Evolutionary conservation across 2,888 invertebrate genomes (phyloP).

Genomic region (Aleiodes alternator): DNA sequence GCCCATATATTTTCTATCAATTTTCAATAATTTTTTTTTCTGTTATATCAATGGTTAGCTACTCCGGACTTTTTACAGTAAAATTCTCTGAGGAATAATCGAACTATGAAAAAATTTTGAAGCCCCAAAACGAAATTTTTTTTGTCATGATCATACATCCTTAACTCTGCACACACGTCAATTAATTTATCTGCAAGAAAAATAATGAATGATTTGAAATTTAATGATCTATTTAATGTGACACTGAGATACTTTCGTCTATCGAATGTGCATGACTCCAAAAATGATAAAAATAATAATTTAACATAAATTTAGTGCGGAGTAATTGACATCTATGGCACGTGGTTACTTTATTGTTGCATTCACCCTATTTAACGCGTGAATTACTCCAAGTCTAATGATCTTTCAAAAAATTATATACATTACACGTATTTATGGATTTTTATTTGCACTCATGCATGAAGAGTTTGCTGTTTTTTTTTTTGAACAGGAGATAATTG

Average conservation of each 20-base stretch:
- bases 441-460: constrained; percentile 17
- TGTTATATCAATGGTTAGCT: too few species aligned
- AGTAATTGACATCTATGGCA: constrained; percentile 20
- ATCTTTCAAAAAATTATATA: neutral
- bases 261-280: constrained; percentile 13
- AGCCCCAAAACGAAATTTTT: too few species aligned
- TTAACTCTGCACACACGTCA: neutral
- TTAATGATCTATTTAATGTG: neutral
- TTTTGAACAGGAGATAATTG: neutral
- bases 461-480: neutral
- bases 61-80: too few species aligned
- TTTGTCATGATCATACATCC: too few species aligned
- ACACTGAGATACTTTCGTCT: neutral
- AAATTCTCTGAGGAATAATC: too few species aligned
- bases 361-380: constrained; percentile 21
- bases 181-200: neutral
- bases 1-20: too few species aligned
- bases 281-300: constrained; percentile 4
- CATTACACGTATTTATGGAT: constrained; percentile 8
- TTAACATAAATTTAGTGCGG: constrained; percentile 14
- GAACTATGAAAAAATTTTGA: too few species aligned
- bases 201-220: neutral
- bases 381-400: constrained; percentile 62
- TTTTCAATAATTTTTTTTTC: too few species aligned
- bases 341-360: neutral